phyloP scores from a whole-genome alignment of 2,113 vertebrate species.

The Corythaeola cristata region DNA sequence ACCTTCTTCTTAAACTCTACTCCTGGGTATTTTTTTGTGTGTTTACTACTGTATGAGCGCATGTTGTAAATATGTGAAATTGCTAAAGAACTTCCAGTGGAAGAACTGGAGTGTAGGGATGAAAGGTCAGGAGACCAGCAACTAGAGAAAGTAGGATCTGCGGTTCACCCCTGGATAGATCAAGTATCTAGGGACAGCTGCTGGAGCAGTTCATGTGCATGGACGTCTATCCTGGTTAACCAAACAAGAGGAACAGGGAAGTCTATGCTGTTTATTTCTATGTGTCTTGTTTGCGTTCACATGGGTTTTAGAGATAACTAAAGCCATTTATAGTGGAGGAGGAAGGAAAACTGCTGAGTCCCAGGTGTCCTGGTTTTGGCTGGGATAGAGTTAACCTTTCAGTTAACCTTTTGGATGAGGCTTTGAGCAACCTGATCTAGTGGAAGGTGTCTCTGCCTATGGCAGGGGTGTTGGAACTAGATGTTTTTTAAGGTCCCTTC shows the following conservation, averaged over 20 bases:
- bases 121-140: background rate
- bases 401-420: too few relatives aligned
- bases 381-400: too few relatives aligned
- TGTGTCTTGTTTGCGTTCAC: background rate
- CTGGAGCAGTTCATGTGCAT: too few relatives aligned
- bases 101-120: background rate
- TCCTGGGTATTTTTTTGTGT: background rate
- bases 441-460: too few relatives aligned
- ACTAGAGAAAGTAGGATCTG: background rate
- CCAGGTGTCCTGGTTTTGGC: background rate
- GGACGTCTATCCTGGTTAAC: background rate
- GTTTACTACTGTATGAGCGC: too few relatives aligned
- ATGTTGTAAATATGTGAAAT: background rate
- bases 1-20: background rate
- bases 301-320: background rate
- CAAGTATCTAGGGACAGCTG: background rate
- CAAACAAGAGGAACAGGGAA: background rate
- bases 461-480: too few relatives aligned
- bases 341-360: background rate
- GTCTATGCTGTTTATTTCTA: background rate
- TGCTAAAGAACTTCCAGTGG: background rate
- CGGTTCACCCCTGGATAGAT: background rate
- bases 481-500: too few relatives aligned
- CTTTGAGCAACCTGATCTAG: too few relatives aligned
- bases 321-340: background rate